Evolutionary conservation across 1,140 invertebrate genomes (phyloP).

Genomic region (Whitmania pigra): DNA sequence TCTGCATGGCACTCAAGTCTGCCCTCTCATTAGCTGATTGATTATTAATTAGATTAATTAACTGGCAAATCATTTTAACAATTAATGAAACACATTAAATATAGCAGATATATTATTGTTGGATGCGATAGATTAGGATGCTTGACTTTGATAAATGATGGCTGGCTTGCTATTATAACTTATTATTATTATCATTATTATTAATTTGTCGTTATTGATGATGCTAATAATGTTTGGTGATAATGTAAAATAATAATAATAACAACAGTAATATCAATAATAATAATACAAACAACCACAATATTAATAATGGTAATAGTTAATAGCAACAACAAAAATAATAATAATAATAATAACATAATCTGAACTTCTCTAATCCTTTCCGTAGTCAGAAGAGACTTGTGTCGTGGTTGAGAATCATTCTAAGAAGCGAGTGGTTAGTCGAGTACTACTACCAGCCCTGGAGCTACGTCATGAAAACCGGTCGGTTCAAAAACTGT

Average conservation of each 20-base stretch:
- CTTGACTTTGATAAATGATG: too few species aligned
- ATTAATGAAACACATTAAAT: too few species aligned
- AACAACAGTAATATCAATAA: neutral
- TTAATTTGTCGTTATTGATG: neutral
- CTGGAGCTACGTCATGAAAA: conserved; percentile 88
- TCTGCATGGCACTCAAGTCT: conserved; percentile 88
- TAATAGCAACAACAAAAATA: too few species aligned
- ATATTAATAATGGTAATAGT: neutral
- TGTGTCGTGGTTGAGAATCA: conserved; percentile 79
- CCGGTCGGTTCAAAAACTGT: conserved; percentile 49
- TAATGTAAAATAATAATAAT: neutral
- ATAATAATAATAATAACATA: conserved; percentile 4
- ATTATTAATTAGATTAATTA: too few species aligned
- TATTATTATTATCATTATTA: neutral
- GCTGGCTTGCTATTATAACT: neutral
- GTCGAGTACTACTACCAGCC: conserved; percentile 79
- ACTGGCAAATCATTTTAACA: too few species aligned
- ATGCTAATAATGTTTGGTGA: too few species aligned
- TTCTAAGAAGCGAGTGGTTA: conserved; percentile 73
- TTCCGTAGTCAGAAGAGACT: conserved; percentile 67
- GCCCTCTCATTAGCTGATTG: conserved; percentile 33
- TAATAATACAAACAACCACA: neutral
- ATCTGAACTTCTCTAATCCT: neutral
- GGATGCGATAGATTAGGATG: too few species aligned
- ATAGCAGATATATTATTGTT: too few species aligned